Percentiles rank a stretch among this genome's conserved stretches.
Conservation (phyloP, 2,888 invertebrate genomes). For the Eurytoma adleriae region DNA sequence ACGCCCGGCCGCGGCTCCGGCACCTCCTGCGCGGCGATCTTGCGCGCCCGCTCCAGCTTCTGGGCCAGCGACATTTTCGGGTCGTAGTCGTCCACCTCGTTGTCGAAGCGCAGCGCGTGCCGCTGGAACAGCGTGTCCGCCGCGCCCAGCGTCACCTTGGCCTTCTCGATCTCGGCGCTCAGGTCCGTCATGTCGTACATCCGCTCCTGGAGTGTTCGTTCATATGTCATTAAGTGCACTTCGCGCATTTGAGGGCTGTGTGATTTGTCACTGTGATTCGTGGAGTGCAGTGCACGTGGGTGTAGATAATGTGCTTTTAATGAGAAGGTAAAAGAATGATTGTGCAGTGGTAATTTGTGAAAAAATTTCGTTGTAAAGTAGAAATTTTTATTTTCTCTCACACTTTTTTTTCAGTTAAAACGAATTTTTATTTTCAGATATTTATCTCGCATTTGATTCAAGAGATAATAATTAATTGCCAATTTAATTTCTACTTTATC, state of each 20-base stretch:
- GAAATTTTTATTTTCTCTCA: too few relatives aligned
- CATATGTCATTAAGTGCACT: too few relatives aligned
- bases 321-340: too few relatives aligned
- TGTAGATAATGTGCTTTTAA: too few relatives aligned
- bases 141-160: conserved; percentile 68
- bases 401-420: too few relatives aligned
- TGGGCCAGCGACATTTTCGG: conserved; percentile 61
- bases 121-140: conserved; percentile 69
- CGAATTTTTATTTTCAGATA: too few relatives aligned
- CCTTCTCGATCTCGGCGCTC: conserved; percentile 71
- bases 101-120: conserved; percentile 72
- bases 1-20: conserved; percentile 58
- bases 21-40: conserved; percentile 61
- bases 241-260: too few relatives aligned
- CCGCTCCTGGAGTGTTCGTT: conserved; percentile 65
- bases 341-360: too few relatives aligned
- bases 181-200: conserved; percentile 74
- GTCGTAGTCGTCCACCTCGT: conserved; percentile 62
- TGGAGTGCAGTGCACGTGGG: neutral
- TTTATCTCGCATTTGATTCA: too few relatives aligned
- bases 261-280: neutral
- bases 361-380: too few relatives aligned
- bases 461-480: too few relatives aligned
- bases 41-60: conserved; percentile 65
- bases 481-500: too few relatives aligned